Evolutionary conservation across 2,797 vertebrate genomes (phyloP).

Genomic region (Parauchenoglanis punctatus): DNA sequence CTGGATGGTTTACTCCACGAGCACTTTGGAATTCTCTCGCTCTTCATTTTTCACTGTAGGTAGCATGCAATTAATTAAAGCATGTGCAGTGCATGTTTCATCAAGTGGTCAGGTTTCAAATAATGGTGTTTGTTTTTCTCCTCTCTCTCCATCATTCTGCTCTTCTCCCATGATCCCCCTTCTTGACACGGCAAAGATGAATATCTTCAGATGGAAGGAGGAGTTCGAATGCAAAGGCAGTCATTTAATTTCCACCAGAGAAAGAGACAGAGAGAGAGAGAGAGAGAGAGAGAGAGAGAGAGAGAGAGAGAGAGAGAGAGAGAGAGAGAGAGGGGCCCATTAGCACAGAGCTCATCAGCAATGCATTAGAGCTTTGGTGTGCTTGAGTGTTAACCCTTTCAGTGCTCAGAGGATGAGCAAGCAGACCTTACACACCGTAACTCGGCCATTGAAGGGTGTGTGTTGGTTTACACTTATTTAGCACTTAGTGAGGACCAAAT

Average conservation of each 20-base stretch:
- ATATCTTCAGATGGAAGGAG: conserved; percentile 69
- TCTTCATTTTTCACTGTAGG: conserved; percentile 52
- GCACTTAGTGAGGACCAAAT: not conserved
- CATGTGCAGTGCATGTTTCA: conserved; percentile 67
- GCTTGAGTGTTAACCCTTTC: conserved; percentile 63
- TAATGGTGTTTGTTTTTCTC: conserved; percentile 58
- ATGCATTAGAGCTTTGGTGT: conserved; percentile 66
- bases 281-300: conserved; percentile 60
- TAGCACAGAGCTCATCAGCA: conserved; percentile 74
- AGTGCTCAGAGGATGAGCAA: not conserved
- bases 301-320: conserved; percentile 43
- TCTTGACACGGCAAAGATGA: conserved; percentile 70
- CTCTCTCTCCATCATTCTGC: not conserved
- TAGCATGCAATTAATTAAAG: conserved; percentile 74
- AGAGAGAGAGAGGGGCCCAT: conserved; percentile 63
- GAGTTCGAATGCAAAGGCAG: conserved; percentile 76
- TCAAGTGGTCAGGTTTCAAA: conserved; percentile 74
- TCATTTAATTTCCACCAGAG: conserved; percentile 73
- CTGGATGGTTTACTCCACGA: conserved; percentile 52
- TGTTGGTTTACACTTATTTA: not conserved
- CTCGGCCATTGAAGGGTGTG: not conserved
- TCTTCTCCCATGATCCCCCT: conserved; percentile 2
- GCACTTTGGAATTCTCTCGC: conserved; percentile 27
- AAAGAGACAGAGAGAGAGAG: conserved; percentile 58
- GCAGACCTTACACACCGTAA: not conserved